Conservation (phyloP, 2,797 vertebrate genomes). For the Bryconaethiops microstoma region DNA sequence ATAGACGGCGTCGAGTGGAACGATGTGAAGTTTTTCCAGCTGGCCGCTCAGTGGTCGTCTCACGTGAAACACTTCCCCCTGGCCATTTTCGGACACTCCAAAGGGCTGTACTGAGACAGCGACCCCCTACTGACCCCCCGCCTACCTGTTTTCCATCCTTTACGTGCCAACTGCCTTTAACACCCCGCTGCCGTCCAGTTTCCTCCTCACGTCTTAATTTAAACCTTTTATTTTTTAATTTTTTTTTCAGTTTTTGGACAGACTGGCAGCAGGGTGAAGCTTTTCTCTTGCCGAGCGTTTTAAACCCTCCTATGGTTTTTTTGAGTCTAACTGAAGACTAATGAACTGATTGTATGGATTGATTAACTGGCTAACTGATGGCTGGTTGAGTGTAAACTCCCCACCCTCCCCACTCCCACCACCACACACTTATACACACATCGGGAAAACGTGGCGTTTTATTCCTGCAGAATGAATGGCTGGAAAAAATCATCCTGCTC, state of each 20-base stretch:
- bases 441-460: not conserved
- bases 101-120: conserved; percentile 84
- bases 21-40: conserved; percentile 98
- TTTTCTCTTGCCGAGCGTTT: conserved; percentile 67
- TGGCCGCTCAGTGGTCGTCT: conserved; percentile 98
- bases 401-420: not conserved
- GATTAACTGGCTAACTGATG: conserved; percentile 62
- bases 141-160: conserved; percentile 25
- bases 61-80: conserved; percentile 98
- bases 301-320: conserved; percentile 65
- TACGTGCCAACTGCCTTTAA: conserved; percentile 69
- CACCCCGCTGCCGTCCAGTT: conserved; percentile 28
- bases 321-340: conserved; percentile 50
- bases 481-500: not conserved
- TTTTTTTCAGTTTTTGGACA: conserved; percentile 66
- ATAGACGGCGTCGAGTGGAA: conserved; percentile 98
- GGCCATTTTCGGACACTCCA: conserved; percentile 93
- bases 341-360: conserved; percentile 63
- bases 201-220: conserved; percentile 68
- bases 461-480: not conserved
- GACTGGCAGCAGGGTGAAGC: conserved; percentile 61
- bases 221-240: conserved; percentile 58
- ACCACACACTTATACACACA: conserved; percentile 6
- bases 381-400: conserved; percentile 27
- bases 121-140: conserved; percentile 35